phyloP scores from a whole-genome alignment of 2,113 vertebrate species.

The Paracanthobrama guichenoti region DNA sequence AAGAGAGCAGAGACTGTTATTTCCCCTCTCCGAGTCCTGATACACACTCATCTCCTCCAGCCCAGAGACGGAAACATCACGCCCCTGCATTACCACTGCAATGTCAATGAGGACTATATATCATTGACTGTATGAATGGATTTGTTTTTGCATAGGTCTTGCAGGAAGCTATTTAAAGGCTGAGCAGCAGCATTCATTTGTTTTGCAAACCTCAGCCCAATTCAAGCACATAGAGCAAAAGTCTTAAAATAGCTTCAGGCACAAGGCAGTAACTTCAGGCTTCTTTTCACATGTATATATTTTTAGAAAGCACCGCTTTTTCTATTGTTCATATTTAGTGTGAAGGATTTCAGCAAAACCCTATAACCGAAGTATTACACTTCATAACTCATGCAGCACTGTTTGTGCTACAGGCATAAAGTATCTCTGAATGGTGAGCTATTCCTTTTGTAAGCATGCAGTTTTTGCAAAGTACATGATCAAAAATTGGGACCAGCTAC shows the following conservation, averaged over 20 bases:
- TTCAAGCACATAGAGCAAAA: constrained; percentile 54
- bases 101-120: constrained; percentile 70
- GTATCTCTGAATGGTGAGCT: neutral
- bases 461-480: neutral
- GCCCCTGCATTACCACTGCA: constrained; percentile 70
- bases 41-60: constrained; percentile 44
- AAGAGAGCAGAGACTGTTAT: constrained; percentile 6
- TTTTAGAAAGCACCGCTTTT: neutral
- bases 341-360: neutral
- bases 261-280: constrained; percentile 33
- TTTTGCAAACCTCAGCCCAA: constrained; percentile 60
- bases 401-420: constrained; percentile 5
- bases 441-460: neutral
- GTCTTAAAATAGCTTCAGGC: constrained; percentile 65
- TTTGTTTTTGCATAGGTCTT: constrained; percentile 54
- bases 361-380: too few relatives aligned
- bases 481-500: neutral
- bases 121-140: constrained; percentile 63
- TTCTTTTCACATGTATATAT: neutral
- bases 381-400: neutral
- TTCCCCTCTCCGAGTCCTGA: constrained; percentile 5
- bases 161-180: constrained; percentile 63
- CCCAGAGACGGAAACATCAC: constrained; percentile 55
- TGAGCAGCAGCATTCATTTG: constrained; percentile 58
- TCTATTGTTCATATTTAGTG: neutral